Evolutionary conservation across 2,797 vertebrate genomes (phyloP).

Genomic region (Ficedula albicollis): DNA sequence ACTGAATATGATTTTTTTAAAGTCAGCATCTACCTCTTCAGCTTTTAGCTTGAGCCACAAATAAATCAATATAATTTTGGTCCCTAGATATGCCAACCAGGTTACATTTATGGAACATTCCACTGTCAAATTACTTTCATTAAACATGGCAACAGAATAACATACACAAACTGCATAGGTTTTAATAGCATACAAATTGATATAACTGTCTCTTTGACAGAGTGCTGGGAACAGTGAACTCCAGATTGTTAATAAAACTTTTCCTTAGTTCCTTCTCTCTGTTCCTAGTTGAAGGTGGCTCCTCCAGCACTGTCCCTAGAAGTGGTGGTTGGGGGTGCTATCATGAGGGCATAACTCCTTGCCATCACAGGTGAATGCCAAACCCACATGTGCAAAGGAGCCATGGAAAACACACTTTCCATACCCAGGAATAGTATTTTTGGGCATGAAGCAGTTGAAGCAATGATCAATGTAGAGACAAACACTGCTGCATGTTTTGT

Average conservation of each 20-base stretch:
- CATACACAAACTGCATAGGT: not conserved
- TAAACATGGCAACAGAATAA: not conserved
- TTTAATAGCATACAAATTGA: constrained; percentile 10
- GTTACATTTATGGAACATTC: not conserved
- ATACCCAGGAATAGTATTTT: not conserved
- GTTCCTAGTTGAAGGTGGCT: not conserved
- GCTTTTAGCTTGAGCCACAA: constrained; percentile 42
- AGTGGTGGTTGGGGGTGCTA: not conserved
- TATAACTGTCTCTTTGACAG: not conserved
- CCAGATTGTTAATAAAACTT: not conserved
- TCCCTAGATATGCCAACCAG: not conserved
- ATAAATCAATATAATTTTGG: constrained; percentile 47
- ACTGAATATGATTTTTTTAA: constrained; percentile 49
- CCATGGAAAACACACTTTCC: not conserved
- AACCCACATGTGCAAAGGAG: not conserved
- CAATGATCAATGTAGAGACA: not conserved
- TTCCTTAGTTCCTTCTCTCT: not conserved
- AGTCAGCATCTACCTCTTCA: constrained; percentile 37
- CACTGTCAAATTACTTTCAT: constrained; percentile 15
- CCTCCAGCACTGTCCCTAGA: not conserved
- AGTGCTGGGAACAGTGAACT: not conserved
- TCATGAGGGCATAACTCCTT: not conserved
- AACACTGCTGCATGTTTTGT: not conserved
- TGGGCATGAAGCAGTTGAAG: not conserved
- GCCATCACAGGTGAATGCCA: not conserved